These are phyloP conservation scores for Littorina saxatilis DNA, from an alignment of 1,140 invertebrate species.

Conservation along the genomic window DNA sequence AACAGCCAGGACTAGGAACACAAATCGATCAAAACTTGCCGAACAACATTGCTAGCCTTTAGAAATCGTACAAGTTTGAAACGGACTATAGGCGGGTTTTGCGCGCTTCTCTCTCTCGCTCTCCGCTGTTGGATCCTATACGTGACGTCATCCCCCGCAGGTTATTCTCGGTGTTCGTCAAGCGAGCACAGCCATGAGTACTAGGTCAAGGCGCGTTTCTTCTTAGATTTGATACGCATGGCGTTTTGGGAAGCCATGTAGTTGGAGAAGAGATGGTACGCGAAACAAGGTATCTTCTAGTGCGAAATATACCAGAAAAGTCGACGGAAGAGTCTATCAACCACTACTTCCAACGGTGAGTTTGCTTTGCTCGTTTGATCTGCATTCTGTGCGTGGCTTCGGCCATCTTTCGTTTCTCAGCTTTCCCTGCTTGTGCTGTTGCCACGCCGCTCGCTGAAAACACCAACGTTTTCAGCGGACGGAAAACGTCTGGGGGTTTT, in stretches of 20 bases:
- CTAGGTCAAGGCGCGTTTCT: slow-evolving; percentile 44
- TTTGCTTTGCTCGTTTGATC: slow-evolving; percentile 35
- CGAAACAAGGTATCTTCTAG: slow-evolving; percentile 99
- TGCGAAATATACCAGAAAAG: slow-evolving; percentile 99
- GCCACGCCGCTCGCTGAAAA: not conserved
- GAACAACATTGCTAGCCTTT: no score
- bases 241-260: slow-evolving; percentile 68
- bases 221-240: slow-evolving; percentile 40
- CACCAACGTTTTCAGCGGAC: no score
- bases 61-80: slow-evolving; percentile 22
- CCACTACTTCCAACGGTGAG: slow-evolving; percentile 98
- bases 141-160: slow-evolving; percentile 53
- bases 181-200: slow-evolving; percentile 52
- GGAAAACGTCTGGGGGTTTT: no score
- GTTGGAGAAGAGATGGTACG: slow-evolving; percentile 88
- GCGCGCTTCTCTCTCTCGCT: not conserved
- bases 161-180: slow-evolving; percentile 40
- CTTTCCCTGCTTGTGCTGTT: not conserved
- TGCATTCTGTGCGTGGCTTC: not conserved
- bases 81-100: slow-evolving; percentile 28
- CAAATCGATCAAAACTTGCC: no score
- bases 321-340: slow-evolving; percentile 95
- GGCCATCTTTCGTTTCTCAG: not conserved
- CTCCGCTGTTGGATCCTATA: slow-evolving; percentile 22
- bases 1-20: no score